Evolutionary conservation across 1,140 invertebrate species (phyloP), one percentile per base, ranked within the genome.

Genomic region (Asobara japonica): DNA sequence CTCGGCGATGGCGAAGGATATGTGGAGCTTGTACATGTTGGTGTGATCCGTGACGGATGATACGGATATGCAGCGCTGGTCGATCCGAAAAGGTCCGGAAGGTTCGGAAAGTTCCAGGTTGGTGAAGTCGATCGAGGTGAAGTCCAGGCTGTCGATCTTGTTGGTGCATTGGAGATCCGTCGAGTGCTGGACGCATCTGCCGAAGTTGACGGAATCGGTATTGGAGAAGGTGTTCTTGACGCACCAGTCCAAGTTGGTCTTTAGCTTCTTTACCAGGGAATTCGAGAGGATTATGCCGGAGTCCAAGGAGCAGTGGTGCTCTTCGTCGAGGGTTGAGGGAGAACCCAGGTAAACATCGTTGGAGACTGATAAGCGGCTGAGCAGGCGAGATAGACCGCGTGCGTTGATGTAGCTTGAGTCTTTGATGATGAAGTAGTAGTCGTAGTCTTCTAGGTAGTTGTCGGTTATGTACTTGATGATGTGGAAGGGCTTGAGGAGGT

Each of bases 381-480:
- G 90, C 48, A 95, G 83, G 18, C 92, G 86, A 66, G 89, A 87
- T 13, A 97, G 82, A 76, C 89, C 90, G 67, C 92, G 89, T 0
- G 91, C 93, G 83, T 96, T 93, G 16, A 97, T 87, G 81, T 94
- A 97, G 6, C 91, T 93, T 10, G 89, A 90, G 85, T 98, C 96
- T 27, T 93, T 93, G 2, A 94, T 90, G 27, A 98, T 88, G 80
- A 96, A 94, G 85, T 96, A 97, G 84, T 94, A 98, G 86, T 98
- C 95, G 87, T 93, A 98, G 72, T 94, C 93, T 66, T 96, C 92
- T 8, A 94, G 83, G 86, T 94, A 97, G 82, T 96, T 95, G 72
- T 97, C 95, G 16, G 91, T 91, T 5, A 98, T 91, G 79, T 98
- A 97, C 82, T 97, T 96, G 25, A 98, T 88, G 3, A 94, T 90